Base-by-base conservation (phyloP, 2,797 vertebrate species). In the Enoplosus armatus region DNA sequence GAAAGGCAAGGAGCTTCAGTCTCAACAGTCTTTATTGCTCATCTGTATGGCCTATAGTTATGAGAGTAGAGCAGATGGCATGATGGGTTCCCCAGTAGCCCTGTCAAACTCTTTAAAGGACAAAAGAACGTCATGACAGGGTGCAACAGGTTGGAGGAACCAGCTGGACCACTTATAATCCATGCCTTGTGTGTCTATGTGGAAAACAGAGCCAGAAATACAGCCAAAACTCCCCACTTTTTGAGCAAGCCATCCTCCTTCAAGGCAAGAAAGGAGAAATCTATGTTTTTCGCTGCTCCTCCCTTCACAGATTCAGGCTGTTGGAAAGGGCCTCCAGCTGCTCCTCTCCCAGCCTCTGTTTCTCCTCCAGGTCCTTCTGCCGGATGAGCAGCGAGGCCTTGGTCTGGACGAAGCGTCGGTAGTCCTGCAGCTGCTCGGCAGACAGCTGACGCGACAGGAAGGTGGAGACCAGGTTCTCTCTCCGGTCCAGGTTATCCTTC, bases 301-400 rank as follows among this genome's bases (percentile, higher is more conserved):
- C 37, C 41, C 68, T 33, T 92, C 83, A 92, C 61, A 80, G 77
- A 31, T n/a, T 41, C 15, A 91, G 82, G 76, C 93, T 96, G 80
- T 87, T 90, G 56, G 94, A 76, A 0, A 99, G 87, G 0, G 87
- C 92, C 72, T 97, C 96, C 72, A 98, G 91, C 64, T 98, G 98
- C 78, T 99, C 97, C 88, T 98, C 93, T 0, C 94, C 94, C 83
- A 97, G 92, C 70, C 94, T 94, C 79, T 96, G 95, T 77, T 94
- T 95, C 86, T 99, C 98, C 2, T 99, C 97, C 1, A 99, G 94
- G 92, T 98, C 96, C 87, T 97, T 98, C 92, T 96, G 97, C 37
- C 95, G 95, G 67, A 98, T 98, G 80, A 99, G 92, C 83, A 98
- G 83, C 0, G 96, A 96, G 2, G 97, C 97, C 92, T 96, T 98